A percentile compares a stretch with the other conserved stretches of the same genome.
These are phyloP conservation scores for Lytechinus variegatus DNA, from an alignment of 35 echinoderm and acorn worm species.

Conservation along the genomic window DNA sequence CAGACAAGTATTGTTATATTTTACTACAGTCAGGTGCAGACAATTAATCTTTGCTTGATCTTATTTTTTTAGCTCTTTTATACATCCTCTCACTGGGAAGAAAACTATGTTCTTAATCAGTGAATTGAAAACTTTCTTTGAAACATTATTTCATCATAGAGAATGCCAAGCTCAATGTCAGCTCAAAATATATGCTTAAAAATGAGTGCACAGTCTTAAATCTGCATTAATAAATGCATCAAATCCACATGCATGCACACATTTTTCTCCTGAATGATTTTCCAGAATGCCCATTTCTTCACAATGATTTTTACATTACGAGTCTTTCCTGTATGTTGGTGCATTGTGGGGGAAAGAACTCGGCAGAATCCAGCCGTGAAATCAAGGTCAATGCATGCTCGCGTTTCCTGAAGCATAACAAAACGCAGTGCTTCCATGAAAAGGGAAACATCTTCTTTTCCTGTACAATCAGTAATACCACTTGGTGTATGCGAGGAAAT, in stretches of 20 bases:
- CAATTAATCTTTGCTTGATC: too few relatives aligned
- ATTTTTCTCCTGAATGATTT: neutral
- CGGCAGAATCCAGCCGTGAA: neutral
- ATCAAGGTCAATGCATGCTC: neutral
- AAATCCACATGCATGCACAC: neutral
- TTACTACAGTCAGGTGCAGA: too few relatives aligned
- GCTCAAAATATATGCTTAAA: neutral
- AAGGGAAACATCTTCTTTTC: neutral
- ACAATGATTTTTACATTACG: neutral
- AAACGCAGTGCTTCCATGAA: neutral
- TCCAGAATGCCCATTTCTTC: neutral
- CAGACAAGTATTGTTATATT: too few relatives aligned
- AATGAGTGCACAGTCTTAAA: neutral
- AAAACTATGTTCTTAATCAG: too few relatives aligned
- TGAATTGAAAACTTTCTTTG: too few relatives aligned
- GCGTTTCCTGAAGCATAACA: neutral
- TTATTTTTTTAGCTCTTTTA: too few relatives aligned
- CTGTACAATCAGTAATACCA: too few relatives aligned
- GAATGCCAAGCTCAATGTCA: too few relatives aligned
- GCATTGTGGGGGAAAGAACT: neutral
- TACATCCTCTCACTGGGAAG: too few relatives aligned
- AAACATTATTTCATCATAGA: too few relatives aligned
- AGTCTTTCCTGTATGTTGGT: neutral
- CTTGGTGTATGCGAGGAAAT: too few relatives aligned
- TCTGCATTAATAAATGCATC: neutral